These are phyloP conservation scores for Meteorus sp. DNA, from an alignment of 1,140 invertebrate genomes.

Conservation along the genomic window DNA sequence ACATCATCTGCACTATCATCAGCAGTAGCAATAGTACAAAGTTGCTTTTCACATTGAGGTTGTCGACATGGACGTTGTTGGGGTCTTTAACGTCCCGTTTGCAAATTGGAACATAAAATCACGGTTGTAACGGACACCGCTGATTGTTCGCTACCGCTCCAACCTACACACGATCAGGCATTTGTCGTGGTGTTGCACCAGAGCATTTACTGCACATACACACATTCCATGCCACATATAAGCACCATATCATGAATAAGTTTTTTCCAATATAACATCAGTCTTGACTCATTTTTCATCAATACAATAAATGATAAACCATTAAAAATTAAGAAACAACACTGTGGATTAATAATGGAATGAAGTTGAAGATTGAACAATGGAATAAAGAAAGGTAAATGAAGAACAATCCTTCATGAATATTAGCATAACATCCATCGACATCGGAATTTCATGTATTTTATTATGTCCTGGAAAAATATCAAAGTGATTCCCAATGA, in stretches of 20 bases:
- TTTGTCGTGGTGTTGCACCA: conserved; percentile 10
- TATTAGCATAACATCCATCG: no score
- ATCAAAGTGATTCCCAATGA: no score
- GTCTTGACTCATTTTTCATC: no score
- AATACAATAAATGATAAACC: conserved; percentile 10
- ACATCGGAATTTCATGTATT: no score
- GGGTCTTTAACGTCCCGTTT: conserved; percentile 51
- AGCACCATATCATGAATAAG: conserved; percentile 42
- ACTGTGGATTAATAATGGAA: conserved; percentile 13
- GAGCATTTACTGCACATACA: conserved; percentile 3
- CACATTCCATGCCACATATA: conserved; percentile 22
- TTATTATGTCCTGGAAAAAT: no score
- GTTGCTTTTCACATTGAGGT: conserved; percentile 25
- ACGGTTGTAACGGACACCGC: conserved; percentile 45
- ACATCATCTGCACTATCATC: no score
- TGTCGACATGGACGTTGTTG: conserved; percentile 34
- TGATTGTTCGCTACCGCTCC: conserved; percentile 51
- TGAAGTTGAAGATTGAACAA: no score
- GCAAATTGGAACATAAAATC: conserved; percentile 57
- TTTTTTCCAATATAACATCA: conserved; percentile 42
- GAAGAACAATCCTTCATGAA: no score
- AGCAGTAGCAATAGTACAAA: no score
- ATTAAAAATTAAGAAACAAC: not conserved
- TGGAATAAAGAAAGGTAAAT: no score
- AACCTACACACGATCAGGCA: conserved; percentile 38